These are phyloP conservation scores for Siniperca undulata DNA, from an alignment of 2,797 vertebrate species.

Conservation along the genomic window DNA sequence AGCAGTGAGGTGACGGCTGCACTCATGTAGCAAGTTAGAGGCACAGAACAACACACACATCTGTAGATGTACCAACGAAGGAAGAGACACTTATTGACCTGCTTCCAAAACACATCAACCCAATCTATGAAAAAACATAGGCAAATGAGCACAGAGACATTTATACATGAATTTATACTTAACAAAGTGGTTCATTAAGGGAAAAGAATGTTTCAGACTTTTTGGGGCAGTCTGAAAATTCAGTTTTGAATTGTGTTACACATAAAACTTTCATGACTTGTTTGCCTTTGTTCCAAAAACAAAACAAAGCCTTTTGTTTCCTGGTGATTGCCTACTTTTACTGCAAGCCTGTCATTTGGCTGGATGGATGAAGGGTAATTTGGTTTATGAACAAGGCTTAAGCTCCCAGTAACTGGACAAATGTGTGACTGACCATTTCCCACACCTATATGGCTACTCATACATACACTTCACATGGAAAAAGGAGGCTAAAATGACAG, in stretches of 20 bases:
- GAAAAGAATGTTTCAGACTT: slow-evolving; percentile 11
- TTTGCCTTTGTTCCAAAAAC: slow-evolving; percentile 33
- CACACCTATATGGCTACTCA: slow-evolving; percentile 8
- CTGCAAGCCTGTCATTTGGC: slow-evolving; percentile 30
- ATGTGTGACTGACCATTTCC: slow-evolving; percentile 30
- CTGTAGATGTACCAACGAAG: background rate
- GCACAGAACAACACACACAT: slow-evolving; percentile 15
- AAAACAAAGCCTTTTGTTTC: slow-evolving; percentile 41
- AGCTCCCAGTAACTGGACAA: slow-evolving; percentile 28
- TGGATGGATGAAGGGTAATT: slow-evolving; percentile 9
- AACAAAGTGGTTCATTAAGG: background rate
- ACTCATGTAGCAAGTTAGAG: slow-evolving; percentile 46
- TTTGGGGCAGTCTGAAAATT: slow-evolving; percentile 11
- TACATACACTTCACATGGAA: background rate
- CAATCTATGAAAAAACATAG: background rate
- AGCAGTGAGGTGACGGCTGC: slow-evolving; percentile 55
- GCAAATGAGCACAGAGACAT: background rate
- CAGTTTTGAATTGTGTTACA: slow-evolving; percentile 14
- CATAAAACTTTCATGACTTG: slow-evolving; percentile 37
- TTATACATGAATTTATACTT: background rate
- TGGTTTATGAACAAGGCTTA: slow-evolving; percentile 40
- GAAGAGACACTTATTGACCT: background rate
- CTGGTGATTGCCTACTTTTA: background rate
- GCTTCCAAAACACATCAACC: slow-evolving; percentile 13
- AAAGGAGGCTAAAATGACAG: slow-evolving; percentile 17